Evolutionary conservation across 2,888 invertebrate genomes (phyloP), one percentile per base, ranked within the genome.

Genomic region (Branchipolynoe longqiensis): DNA sequence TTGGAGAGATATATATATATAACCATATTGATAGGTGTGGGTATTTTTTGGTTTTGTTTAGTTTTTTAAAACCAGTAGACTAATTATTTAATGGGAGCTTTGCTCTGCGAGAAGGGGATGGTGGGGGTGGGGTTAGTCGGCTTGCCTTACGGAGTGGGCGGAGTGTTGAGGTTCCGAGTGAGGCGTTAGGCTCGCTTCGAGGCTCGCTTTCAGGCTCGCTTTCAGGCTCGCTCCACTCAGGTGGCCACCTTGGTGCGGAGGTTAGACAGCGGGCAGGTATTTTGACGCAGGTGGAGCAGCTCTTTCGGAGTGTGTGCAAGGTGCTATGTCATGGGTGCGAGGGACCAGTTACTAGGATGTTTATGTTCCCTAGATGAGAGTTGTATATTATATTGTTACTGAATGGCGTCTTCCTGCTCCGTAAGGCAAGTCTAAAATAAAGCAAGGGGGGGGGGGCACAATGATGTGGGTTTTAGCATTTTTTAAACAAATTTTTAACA

Each of bases 161-260:
- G 18, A 38, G 69, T 69, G 69, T 14, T 69, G 33, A 33, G n/a
- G 25, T 1, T 33, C 4, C 14, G 18, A 2, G 62, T 12, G 31
- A 12, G 14, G 12, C 31, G 28, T 40, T 1, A n/a, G n/a, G 48
- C 48, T 33, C 78, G 48, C 25, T 78, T 78, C 48, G 48, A 78
- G 78, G 78, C 28, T 78, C 28, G 78, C 78, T 78, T n/a, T n/a
- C n/a, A n/a, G 31, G 48, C 48, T 33, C 78, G 48, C 25, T 78
- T 78, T 78, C 78, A 78, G 78, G 78, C 28, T 78, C 28, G 78
- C 78, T 78, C 78, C 78, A 78, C 78, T 54, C 54, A 48, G 25
- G 48, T 78, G 78, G 78, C 48, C 3, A 48, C 78, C 78, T 78
- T 78, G 78, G 78, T 41, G 78, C 28, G 41, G 40, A 48, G 3